Percentiles rank a stretch among this genome's conserved stretches.
Conservation (phyloP, 2,113 vertebrate genomes). For the Campylorhamphus procurvoides region DNA sequence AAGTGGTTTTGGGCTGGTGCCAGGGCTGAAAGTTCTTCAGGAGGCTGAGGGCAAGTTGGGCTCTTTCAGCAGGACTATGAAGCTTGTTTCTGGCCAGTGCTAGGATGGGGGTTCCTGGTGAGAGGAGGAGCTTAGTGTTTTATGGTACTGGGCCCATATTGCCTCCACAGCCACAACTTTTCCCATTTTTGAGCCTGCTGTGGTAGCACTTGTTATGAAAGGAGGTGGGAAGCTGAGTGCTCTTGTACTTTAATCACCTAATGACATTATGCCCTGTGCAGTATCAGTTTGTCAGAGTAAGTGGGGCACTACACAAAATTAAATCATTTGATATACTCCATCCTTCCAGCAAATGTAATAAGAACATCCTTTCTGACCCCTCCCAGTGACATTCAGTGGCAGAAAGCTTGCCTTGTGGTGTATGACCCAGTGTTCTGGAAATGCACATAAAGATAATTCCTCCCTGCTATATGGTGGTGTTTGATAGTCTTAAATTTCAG, state of each 20-base stretch:
- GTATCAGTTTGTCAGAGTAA: conserved; percentile 60
- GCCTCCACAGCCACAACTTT: not conserved
- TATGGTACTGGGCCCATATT: not conserved
- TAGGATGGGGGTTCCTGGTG: not conserved
- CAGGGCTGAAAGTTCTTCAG: not conserved
- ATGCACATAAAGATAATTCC: conserved; percentile 3
- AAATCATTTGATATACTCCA: conserved; percentile 44
- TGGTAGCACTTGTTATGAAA: not conserved
- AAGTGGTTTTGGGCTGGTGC: not conserved
- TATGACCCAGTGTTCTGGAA: conserved; percentile 29
- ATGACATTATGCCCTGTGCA: conserved; percentile 46
- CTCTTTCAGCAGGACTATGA: not conserved
- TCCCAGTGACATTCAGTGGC: conserved; percentile 20
- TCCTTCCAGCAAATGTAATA: conserved; percentile 33
- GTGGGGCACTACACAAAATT: conserved; percentile 37
- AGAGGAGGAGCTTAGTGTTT: not conserved
- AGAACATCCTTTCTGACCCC: conserved; percentile 29
- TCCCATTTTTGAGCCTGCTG: not conserved
- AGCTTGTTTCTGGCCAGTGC: not conserved
- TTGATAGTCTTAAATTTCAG: conserved; percentile 24
- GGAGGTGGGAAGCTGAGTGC: conserved; percentile 25
- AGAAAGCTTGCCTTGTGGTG: not conserved
- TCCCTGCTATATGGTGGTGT: not conserved
- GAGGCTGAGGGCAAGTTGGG: not conserved
- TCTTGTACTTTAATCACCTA: conserved; percentile 44